A percentile compares a stretch with the other conserved stretches of the same genome.
Conservation (phyloP, 2,888 invertebrate genomes). For the Neuroscelio doddi region DNA sequence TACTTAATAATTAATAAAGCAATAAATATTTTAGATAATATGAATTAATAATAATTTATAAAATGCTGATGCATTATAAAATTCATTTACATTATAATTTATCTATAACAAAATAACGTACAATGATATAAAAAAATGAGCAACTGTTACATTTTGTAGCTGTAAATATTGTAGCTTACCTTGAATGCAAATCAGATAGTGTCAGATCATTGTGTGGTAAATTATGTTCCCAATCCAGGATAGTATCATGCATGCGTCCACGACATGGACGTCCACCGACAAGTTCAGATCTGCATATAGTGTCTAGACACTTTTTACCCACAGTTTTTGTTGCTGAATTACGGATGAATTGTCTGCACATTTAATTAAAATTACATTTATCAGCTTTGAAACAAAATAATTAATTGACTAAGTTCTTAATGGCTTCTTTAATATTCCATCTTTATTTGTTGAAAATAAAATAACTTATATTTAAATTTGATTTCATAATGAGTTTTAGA, state of each 20-base stretch:
- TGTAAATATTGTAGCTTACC: constrained; percentile 73
- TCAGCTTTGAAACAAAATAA: neutral
- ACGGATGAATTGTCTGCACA: constrained; percentile 85
- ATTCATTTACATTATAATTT: neutral
- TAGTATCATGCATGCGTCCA: constrained; percentile 90
- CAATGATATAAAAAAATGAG: constrained; percentile 1
- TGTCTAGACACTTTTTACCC: constrained; percentile 80
- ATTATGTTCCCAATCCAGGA: constrained; percentile 98
- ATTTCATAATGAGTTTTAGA: no score
- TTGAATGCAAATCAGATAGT: constrained; percentile 89
- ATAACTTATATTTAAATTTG: no score
- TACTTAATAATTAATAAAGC: no score
- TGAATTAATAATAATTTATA: no score
- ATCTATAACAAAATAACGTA: no score
- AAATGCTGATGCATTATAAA: no score
- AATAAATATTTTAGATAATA: no score
- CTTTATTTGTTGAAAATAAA: no score
- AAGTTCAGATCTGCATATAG: constrained; percentile 78
- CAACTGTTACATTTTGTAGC: no score
- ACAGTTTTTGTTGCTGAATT: constrained; percentile 85
- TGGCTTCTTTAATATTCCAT: neutral
- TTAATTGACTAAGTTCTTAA: no score
- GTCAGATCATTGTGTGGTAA: constrained; percentile 90
- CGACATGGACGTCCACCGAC: constrained; percentile 83
- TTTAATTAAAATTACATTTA: constrained; percentile 4